phyloP scores from a whole-genome alignment of 2,888 invertebrate genomes.

The Podabrus alpinus region DNA sequence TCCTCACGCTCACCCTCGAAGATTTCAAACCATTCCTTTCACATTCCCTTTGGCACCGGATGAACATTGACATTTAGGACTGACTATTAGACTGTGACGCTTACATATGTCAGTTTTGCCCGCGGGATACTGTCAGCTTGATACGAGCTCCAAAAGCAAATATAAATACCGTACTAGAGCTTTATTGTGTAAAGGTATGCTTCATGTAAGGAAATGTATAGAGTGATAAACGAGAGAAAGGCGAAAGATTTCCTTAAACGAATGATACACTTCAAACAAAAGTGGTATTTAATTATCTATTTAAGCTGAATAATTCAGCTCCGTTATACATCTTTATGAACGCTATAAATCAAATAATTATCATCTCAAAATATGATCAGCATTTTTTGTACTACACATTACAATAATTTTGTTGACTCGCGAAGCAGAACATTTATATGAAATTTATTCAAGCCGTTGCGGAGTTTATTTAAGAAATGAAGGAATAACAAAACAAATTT shows the following conservation, averaged over 20 bases:
- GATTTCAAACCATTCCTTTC: slow-evolving; percentile 31
- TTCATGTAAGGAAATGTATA: slow-evolving; percentile 29
- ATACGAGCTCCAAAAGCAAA: slow-evolving; percentile 43
- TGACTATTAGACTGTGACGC: slow-evolving; percentile 49
- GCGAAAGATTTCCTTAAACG: slow-evolving; percentile 23
- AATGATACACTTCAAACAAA: slow-evolving; percentile 21
- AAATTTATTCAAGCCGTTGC: not conserved
- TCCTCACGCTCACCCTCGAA: slow-evolving; percentile 31
- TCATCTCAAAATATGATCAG: not conserved
- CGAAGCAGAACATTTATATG: not conserved
- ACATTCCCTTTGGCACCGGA: slow-evolving; percentile 40
- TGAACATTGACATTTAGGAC: slow-evolving; percentile 51
- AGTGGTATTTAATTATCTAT: slow-evolving; percentile 22
- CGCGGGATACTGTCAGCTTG: slow-evolving; percentile 35
- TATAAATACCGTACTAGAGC: slow-evolving; percentile 43
- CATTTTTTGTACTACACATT: not conserved
- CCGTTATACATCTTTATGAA: not conserved
- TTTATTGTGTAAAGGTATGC: slow-evolving; percentile 33
- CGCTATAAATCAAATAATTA: not conserved
- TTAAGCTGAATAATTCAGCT: not conserved
- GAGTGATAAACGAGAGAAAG: slow-evolving; percentile 30
- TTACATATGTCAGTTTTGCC: slow-evolving; percentile 38
- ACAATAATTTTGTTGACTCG: not conserved
- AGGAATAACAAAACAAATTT: not conserved
- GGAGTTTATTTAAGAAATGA: not conserved